Evolutionary conservation across 2,113 vertebrate genomes (phyloP).

Genomic region (Crotalus viridis): DNA sequence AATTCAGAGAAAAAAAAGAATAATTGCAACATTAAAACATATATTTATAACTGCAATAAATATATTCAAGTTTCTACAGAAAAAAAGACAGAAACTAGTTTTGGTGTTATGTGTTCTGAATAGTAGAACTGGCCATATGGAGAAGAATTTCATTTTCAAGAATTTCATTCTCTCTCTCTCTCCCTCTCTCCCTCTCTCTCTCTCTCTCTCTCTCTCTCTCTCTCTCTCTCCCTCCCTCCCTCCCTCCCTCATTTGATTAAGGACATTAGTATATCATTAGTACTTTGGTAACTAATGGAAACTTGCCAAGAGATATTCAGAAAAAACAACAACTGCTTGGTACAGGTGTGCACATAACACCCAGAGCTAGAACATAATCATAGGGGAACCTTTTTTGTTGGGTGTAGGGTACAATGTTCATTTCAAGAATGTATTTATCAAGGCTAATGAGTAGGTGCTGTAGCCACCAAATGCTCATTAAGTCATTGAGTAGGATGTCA

Average conservation of each 20-base stretch:
- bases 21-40: not conserved
- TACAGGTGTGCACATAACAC: not conserved
- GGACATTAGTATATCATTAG: not conserved
- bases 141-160: not conserved
- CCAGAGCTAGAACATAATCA: not conserved
- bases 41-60: not conserved
- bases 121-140: not conserved
- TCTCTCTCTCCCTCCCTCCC: too few relatives aligned
- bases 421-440: constrained; percentile 16
- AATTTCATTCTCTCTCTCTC: not conserved
- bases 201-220: too few relatives aligned
- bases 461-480: constrained; percentile 42
- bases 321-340: fast-evolving
- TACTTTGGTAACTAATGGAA: constrained; percentile 1
- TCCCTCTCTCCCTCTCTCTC: too few relatives aligned
- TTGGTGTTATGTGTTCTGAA: not conserved
- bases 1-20: not conserved
- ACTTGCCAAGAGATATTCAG: not conserved
- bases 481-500: constrained; percentile 27
- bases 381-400: constrained; percentile 11
- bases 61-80: not conserved
- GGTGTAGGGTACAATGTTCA: not conserved
- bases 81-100: not conserved
- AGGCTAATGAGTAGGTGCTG: constrained; percentile 44
- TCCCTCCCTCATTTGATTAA: not conserved